These are phyloP conservation scores for Drosophila nr. perissopoda DNA, from an alignment of 2,888 invertebrate species.

Conservation along the genomic window DNA sequence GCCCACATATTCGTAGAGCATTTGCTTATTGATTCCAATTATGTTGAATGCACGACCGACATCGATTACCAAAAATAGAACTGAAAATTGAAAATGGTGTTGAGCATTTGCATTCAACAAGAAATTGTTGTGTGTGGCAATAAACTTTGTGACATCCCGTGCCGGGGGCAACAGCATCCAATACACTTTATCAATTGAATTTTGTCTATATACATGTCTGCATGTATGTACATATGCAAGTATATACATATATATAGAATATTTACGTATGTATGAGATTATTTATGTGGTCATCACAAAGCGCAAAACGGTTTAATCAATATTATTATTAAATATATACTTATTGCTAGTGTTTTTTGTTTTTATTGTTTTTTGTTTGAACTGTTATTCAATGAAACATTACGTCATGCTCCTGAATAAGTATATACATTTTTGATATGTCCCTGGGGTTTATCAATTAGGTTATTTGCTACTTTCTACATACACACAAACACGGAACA, in stretches of 20 bases:
- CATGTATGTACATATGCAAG: slow-evolving; percentile 8
- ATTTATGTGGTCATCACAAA: slow-evolving; percentile 40
- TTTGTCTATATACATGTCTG: slow-evolving; percentile 49
- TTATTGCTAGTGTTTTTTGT: slow-evolving; percentile 20
- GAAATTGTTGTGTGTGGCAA: slow-evolving; percentile 52
- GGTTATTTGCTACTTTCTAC: slow-evolving; percentile 69
- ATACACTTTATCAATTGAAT: slow-evolving; percentile 71
- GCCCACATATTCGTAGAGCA: slow-evolving; percentile 85
- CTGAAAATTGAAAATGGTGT: slow-evolving; percentile 58
- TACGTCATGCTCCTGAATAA: slow-evolving; percentile 74
- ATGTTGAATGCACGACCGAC: slow-evolving; percentile 82
- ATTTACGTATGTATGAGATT: slow-evolving; percentile 33
- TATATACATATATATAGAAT: slow-evolving; percentile 20
- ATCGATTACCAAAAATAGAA: slow-evolving; percentile 79
- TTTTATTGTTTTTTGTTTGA: slow-evolving; percentile 6
- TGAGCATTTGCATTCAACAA: slow-evolving; percentile 39
- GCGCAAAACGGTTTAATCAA: slow-evolving; percentile 50
- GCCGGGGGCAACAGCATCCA: slow-evolving; percentile 65
- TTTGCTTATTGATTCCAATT: slow-evolving; percentile 84
- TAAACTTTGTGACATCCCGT: slow-evolving; percentile 45
- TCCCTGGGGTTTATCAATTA: slow-evolving; percentile 65
- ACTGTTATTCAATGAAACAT: slow-evolving; percentile 67
- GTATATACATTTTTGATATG: slow-evolving; percentile 61
- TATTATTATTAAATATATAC: slow-evolving; percentile 40
- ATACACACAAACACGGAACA: slow-evolving; percentile 84